A percentile compares a stretch with the other conserved stretches of the same genome.
Evolutionary conservation across 2,113 vertebrate genomes (phyloP).

Genomic region (Callipepla californica): DNA sequence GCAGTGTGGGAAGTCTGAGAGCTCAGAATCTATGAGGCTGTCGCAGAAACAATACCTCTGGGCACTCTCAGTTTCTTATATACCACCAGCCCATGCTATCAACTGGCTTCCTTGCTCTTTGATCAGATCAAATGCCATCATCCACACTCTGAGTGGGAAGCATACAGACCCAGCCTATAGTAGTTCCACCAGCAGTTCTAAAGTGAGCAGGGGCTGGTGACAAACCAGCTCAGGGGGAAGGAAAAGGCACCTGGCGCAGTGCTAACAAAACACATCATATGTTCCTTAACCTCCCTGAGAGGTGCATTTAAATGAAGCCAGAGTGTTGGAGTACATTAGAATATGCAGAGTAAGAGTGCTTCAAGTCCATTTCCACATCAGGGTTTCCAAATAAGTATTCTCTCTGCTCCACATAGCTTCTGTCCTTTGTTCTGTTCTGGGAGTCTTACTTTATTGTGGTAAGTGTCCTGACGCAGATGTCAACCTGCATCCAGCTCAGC

Average conservation of each 20-base stretch:
- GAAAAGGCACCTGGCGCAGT: fast-evolving
- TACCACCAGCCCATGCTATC: neutral
- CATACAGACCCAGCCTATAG: neutral
- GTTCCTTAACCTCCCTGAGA: neutral
- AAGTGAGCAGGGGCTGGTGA: neutral
- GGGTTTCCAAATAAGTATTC: neutral
- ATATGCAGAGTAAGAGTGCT: neutral
- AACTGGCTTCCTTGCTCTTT: neutral
- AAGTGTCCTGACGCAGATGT: neutral
- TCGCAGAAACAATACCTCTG: neutral
- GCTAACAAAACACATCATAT: fast-evolving
- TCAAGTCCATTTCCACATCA: neutral
- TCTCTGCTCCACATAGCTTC: neutral
- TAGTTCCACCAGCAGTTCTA: neutral
- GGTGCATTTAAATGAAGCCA: neutral
- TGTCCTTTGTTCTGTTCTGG: neutral
- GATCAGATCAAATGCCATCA: fast-evolving
- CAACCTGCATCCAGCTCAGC: neutral
- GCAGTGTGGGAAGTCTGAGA: neutral
- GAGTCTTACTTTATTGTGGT: neutral
- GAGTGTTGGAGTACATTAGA: neutral
- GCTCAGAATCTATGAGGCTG: fast-evolving
- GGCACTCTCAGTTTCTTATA: neutral
- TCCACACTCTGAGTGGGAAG: fast-evolving
- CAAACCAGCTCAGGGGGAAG: neutral